Conservation (phyloP, 2,888 invertebrate species). For the Catocala nupta region DNA sequence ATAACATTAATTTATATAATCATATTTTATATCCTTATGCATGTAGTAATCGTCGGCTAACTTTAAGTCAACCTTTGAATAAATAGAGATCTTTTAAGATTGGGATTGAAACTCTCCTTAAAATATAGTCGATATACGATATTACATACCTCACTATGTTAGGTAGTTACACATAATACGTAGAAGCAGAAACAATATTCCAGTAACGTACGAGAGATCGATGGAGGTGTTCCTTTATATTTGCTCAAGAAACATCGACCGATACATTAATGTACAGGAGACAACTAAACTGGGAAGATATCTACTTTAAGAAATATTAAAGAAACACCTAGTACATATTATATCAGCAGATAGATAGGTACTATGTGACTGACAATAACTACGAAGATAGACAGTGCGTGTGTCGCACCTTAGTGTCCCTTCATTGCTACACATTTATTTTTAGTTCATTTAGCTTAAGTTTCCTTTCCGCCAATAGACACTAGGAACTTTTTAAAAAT, state of each 20-base stretch:
- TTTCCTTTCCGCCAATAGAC: no score
- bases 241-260: constrained; percentile 18
- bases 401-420: no score
- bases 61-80: constrained; percentile 50
- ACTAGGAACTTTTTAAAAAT: no score
- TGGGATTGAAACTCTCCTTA: constrained; percentile 29
- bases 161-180: constrained; percentile 12
- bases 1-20: constrained; percentile 34
- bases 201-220: constrained; percentile 45
- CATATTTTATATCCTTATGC: constrained; percentile 31
- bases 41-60: constrained; percentile 44
- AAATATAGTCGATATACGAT: constrained; percentile 33
- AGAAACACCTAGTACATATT: constrained; percentile 26
- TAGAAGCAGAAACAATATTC: constrained; percentile 37
- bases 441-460: no score
- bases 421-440: no score
- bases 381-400: constrained; percentile 31
- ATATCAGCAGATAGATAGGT: constrained; percentile 25
- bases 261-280: constrained; percentile 15
- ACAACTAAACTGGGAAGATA: constrained; percentile 22
- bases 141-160: constrained; percentile 28
- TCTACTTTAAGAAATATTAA: constrained; percentile 28
- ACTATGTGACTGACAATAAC: constrained; percentile 25
- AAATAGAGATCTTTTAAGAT: constrained; percentile 35
- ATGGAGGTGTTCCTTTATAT: constrained; percentile 14